These are phyloP conservation scores for Nyctibius bracteatus DNA, from an alignment of 2,113 vertebrate species.

Conservation along the genomic window DNA sequence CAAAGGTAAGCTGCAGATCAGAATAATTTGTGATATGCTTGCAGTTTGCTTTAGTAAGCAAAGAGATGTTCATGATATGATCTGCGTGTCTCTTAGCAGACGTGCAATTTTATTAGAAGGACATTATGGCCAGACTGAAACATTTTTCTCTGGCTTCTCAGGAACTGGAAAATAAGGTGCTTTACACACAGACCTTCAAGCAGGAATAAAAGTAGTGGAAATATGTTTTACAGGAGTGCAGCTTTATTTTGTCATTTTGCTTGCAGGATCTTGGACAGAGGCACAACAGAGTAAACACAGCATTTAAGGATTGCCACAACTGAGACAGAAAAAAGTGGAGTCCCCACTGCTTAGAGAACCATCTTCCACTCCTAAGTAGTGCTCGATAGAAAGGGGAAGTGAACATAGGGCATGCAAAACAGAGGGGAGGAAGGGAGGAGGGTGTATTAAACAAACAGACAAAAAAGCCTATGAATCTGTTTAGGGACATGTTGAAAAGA, in stretches of 20 bases:
- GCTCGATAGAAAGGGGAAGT: not conserved
- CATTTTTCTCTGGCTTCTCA: not conserved
- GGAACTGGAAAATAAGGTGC: not conserved
- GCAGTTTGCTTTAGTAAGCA: not conserved
- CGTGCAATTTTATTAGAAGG: not conserved
- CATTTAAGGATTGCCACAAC: not conserved
- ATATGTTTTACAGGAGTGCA: not conserved
- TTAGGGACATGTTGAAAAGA: not conserved
- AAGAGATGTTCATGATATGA: not conserved
- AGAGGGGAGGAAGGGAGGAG: not conserved
- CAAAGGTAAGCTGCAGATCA: not conserved
- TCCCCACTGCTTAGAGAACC: not conserved
- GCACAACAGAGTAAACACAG: not conserved
- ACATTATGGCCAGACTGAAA: not conserved
- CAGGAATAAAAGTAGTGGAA: not conserved
- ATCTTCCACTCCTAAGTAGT: not conserved
- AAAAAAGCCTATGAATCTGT: not conserved
- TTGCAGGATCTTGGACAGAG: not conserved
- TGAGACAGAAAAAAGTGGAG: not conserved
- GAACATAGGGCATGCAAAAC: not conserved
- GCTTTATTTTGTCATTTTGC: not conserved
- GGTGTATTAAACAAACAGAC: not conserved
- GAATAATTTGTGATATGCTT: not conserved
- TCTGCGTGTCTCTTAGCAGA: not conserved
- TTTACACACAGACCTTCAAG: not conserved